A percentile compares a stretch with the other conserved stretches of the same genome.
phyloP scores from a whole-genome alignment of 1,140 invertebrate genomes.

The Dendrolimus kikuchii region DNA sequence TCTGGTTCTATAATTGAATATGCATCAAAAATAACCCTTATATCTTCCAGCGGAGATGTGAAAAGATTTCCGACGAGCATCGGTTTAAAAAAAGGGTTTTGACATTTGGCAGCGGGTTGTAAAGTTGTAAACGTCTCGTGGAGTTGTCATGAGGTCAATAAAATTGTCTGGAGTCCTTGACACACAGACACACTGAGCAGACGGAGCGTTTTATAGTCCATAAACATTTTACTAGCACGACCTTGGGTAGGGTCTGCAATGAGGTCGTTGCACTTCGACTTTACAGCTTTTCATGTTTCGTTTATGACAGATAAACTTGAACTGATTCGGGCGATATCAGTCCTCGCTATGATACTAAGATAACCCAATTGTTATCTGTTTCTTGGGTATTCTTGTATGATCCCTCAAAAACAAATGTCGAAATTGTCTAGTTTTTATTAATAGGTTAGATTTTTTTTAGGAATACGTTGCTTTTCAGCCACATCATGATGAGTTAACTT shows the following conservation, averaged over 20 bases:
- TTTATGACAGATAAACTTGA: slow-evolving; percentile 13
- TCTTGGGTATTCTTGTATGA: no score
- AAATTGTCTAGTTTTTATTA: no score
- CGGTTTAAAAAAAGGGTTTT: slow-evolving; percentile 20
- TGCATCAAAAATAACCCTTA: no score
- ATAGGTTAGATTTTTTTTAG: no score
- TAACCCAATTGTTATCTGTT: no score
- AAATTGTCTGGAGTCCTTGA: slow-evolving; percentile 63
- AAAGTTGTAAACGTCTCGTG: slow-evolving; percentile 19
- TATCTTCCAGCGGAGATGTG: no score
- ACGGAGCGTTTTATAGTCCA: slow-evolving; percentile 66
- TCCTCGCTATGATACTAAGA: no score
- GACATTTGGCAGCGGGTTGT: slow-evolving; percentile 20
- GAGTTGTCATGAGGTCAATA: slow-evolving; percentile 35
- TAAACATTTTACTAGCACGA: slow-evolving; percentile 70
- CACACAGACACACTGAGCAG: slow-evolving; percentile 60
- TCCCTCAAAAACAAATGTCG: no score
- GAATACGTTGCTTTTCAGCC: no score
- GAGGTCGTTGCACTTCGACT: slow-evolving; percentile 60
- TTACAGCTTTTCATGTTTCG: slow-evolving; percentile 30
- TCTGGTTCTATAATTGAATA: slow-evolving; percentile 11
- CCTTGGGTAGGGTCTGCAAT: slow-evolving; percentile 64
- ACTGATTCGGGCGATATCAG: neutral
- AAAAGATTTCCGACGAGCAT: no score
- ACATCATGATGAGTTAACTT: no score